Conservation (phyloP, 2,797 vertebrate genomes). For the Sternotherus odoratus region DNA sequence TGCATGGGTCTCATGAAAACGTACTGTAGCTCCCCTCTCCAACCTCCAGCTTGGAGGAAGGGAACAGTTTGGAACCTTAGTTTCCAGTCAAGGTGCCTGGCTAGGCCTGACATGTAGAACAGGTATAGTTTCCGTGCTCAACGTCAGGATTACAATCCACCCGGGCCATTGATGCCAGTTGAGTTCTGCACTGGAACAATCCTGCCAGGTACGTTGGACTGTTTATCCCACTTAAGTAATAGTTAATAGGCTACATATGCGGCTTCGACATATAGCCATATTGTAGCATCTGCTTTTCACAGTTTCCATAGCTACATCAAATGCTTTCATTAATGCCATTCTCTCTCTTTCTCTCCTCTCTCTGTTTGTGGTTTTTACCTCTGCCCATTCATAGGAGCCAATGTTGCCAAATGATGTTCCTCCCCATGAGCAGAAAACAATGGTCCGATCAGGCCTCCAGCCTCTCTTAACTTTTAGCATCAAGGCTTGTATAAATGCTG, state of each 20-base stretch:
- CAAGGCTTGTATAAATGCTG: slow-evolving; percentile 88
- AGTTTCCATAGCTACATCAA: rapidly evolving
- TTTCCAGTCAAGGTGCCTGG: background rate
- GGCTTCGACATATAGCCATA: background rate
- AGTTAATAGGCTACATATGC: background rate
- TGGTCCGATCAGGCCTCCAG: slow-evolving; percentile 91
- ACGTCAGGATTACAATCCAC: background rate
- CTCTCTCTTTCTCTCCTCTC: background rate
- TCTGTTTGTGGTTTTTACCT: slow-evolving; percentile 83
- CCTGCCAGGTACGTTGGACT: background rate
- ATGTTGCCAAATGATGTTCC: slow-evolving; percentile 89
- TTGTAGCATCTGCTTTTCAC: rapidly evolving
- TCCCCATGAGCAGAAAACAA: slow-evolving; percentile 93
- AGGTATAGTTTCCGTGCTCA: background rate
- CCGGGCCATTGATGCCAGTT: background rate
- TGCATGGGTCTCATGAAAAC: background rate
- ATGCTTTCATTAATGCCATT: rapidly evolving
- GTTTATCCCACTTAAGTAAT: background rate
- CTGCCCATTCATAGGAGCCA: slow-evolving; percentile 95
- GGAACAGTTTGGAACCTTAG: background rate
- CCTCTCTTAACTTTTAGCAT: slow-evolving; percentile 84
- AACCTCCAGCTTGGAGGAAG: background rate
- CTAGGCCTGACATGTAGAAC: background rate
- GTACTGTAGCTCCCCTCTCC: background rate
- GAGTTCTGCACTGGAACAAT: background rate